Evolutionary conservation across 2,113 vertebrate genomes (phyloP).

Genomic region (Chloebia gouldiae): DNA sequence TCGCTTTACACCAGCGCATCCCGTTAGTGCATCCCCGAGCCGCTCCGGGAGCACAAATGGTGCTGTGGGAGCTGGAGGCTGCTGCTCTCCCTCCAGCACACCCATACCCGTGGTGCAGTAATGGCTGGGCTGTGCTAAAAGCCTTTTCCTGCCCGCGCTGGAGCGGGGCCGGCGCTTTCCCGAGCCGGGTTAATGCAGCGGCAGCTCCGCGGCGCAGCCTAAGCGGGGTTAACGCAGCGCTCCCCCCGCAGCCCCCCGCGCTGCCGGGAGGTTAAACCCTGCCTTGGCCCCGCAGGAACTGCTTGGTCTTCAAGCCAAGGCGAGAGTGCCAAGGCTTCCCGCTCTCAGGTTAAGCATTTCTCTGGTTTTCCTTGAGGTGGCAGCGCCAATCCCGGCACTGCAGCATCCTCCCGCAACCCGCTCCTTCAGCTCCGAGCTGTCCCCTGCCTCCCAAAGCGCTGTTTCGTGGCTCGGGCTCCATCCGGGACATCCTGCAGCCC

Average conservation of each 20-base stretch:
- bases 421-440: background rate
- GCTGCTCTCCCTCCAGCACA: background rate
- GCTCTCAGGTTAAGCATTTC: conserved; percentile 1
- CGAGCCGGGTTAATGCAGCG: background rate
- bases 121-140: conserved; percentile 6
- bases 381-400: background rate
- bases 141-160: background rate
- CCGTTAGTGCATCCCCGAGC: background rate
- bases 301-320: background rate
- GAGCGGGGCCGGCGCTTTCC: background rate
- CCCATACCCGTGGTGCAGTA: background rate
- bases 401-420: background rate
- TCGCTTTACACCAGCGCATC: background rate
- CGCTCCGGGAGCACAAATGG: background rate
- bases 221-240: background rate
- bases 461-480: background rate
- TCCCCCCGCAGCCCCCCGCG: background rate
- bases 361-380: conserved; percentile 39
- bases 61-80: background rate
- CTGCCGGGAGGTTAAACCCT: background rate
- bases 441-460: background rate
- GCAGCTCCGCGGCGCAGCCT: background rate
- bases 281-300: background rate
- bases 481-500: accelerated
- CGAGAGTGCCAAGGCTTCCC: background rate